phyloP scores from a whole-genome alignment of 2,797 vertebrate species.

The Helostoma temminkii region DNA sequence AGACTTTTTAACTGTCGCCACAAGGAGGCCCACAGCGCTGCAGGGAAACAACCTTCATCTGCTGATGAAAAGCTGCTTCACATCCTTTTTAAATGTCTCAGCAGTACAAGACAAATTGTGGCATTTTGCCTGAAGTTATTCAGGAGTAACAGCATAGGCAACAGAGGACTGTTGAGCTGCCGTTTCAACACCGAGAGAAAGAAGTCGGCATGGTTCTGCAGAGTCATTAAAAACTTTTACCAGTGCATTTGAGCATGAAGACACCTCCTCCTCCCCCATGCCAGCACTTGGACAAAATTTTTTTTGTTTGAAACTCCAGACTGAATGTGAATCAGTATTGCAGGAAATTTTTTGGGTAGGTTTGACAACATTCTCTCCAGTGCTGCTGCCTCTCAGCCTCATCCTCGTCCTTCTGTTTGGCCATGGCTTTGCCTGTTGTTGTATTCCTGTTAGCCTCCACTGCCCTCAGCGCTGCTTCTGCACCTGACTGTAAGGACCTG shows the following conservation, averaged over 20 bases:
- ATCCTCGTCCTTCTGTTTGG: conserved; percentile 18
- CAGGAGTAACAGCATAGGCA: conserved; percentile 11
- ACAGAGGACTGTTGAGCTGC: conserved; percentile 42
- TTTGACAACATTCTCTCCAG: conserved; percentile 34
- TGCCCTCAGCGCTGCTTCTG: conserved; percentile 58
- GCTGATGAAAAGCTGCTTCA: conserved; percentile 44
- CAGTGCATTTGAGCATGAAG: conserved; percentile 33
- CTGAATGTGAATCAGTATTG: conserved; percentile 49
- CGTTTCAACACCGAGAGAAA: conserved; percentile 53
- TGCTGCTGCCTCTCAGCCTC: conserved; percentile 20
- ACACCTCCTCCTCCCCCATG: conserved; percentile 14
- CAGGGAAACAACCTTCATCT: conserved; percentile 26
- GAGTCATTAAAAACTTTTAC: conserved; percentile 33
- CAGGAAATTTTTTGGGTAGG: conserved; percentile 53
- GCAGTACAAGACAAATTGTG: conserved; percentile 36
- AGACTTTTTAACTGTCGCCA: conserved; percentile 23
- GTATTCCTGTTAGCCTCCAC: conserved; percentile 58
- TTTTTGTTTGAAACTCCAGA: conserved; percentile 24
- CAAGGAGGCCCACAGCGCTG: conserved; percentile 29
- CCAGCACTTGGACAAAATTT: conserved; percentile 45
- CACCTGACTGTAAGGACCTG: conserved; percentile 75
- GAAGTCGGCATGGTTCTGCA: conserved; percentile 44
- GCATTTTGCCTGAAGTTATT: conserved; percentile 58
- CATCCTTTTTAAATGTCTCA: conserved; percentile 25
- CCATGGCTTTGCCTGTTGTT: conserved; percentile 62